Percentiles rank a stretch among this genome's conserved stretches.
Conservation (phyloP, 2,113 vertebrate genomes). For the Calidris pugnax region DNA sequence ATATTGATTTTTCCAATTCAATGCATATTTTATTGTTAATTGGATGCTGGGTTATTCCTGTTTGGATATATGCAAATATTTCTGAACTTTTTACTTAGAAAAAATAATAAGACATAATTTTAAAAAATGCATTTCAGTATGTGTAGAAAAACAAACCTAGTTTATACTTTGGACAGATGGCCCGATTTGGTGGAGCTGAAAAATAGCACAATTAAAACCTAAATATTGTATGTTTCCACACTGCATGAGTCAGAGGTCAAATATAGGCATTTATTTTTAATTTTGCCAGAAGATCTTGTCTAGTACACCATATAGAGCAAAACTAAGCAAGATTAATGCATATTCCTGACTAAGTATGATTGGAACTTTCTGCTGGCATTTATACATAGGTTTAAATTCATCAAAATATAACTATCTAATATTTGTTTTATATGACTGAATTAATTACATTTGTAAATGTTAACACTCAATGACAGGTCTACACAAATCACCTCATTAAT, state of each 20-base stretch:
- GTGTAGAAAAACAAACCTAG: slow-evolving; percentile 58
- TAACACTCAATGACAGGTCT: slow-evolving; percentile 64
- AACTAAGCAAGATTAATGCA: slow-evolving; percentile 81
- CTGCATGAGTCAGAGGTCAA: slow-evolving; percentile 80
- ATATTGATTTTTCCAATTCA: slow-evolving; percentile 21
- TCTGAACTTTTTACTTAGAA: slow-evolving; percentile 23
- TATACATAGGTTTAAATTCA: slow-evolving; percentile 74
- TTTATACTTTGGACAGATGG: slow-evolving; percentile 61
- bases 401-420: slow-evolving; percentile 68
- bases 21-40: slow-evolving; percentile 26
- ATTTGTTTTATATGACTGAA: slow-evolving; percentile 70
- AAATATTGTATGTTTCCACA: slow-evolving; percentile 81
- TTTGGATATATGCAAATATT: slow-evolving; percentile 34
- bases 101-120: slow-evolving; percentile 48
- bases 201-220: slow-evolving; percentile 62
- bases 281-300: slow-evolving; percentile 72
- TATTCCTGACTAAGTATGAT: slow-evolving; percentile 78
- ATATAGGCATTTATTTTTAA: slow-evolving; percentile 77
- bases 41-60: neutral
- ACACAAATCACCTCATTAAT: slow-evolving; percentile 61
- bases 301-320: slow-evolving; percentile 70
- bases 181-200: slow-evolving; percentile 44
- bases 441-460: slow-evolving; percentile 72
- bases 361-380: slow-evolving; percentile 77
- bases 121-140: slow-evolving; percentile 18